Evolutionary conservation across 2,113 vertebrate genomes (phyloP).

Genomic region (Heteronetta atricapilla): DNA sequence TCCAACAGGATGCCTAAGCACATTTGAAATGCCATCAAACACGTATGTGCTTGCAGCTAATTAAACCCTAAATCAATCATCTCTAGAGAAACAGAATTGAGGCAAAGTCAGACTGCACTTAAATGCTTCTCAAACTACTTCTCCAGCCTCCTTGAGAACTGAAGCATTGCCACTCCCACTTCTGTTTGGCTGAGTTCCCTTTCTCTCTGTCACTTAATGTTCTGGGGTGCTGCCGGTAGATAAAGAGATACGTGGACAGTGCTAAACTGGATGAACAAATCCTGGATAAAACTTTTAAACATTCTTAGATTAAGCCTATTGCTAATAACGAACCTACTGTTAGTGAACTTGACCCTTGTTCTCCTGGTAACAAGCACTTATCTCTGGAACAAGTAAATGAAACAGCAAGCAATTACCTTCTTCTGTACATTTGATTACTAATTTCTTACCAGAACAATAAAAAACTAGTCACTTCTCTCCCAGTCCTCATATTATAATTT

Average conservation of each 20-base stretch:
- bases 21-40: not conserved
- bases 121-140: not conserved
- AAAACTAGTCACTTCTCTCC: not conserved
- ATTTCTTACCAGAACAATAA: slow-evolving; percentile 57
- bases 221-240: not conserved
- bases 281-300: not conserved
- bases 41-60: not conserved
- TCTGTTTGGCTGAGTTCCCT: not conserved
- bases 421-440: slow-evolving; percentile 51
- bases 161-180: not conserved
- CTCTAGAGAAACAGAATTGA: not conserved
- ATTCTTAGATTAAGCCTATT: not conserved
- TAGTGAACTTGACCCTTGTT: not conserved
- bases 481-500: slow-evolving; percentile 30
- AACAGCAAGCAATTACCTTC: slow-evolving; percentile 19
- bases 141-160: not conserved
- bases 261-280: not conserved
- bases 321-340: not conserved
- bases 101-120: not conserved
- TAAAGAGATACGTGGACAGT: not conserved
- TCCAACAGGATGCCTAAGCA: not conserved
- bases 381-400: slow-evolving; percentile 18
- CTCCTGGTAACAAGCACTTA: not conserved
- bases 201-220: not conserved
- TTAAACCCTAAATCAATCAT: not conserved